A percentile compares a stretch with the other conserved stretches of the same genome.
Evolutionary conservation across 2,797 vertebrate species (phyloP).

Genomic region (Toxotes lorentzi): DNA sequence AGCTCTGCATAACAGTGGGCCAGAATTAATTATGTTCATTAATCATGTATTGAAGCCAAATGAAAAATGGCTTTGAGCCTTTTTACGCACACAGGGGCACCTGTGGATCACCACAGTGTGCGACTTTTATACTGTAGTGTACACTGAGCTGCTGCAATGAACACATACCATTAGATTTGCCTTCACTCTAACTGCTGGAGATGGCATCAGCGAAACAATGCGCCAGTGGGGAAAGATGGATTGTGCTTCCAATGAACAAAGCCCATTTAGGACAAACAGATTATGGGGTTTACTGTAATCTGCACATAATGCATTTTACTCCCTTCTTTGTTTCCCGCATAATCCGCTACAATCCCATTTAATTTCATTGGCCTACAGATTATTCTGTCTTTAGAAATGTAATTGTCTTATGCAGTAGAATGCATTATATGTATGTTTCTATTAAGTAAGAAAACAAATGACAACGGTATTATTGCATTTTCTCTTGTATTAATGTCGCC

Average conservation of each 20-base stretch:
- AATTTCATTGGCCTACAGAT: constrained; percentile 77
- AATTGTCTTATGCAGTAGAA: constrained; percentile 67
- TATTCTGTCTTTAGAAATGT: constrained; percentile 73
- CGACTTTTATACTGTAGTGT: background rate
- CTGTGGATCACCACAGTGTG: constrained; percentile 17
- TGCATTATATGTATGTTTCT: constrained; percentile 32
- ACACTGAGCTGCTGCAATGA: constrained; percentile 11
- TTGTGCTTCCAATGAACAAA: constrained; percentile 73
- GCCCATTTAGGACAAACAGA: constrained; percentile 82
- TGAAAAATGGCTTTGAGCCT: constrained; percentile 5
- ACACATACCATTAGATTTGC: constrained; percentile 23
- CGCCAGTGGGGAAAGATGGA: constrained; percentile 62
- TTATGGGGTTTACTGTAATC: constrained; percentile 84
- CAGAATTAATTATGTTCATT: constrained; percentile 2
- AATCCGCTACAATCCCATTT: constrained; percentile 82
- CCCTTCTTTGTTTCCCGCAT: constrained; percentile 74
- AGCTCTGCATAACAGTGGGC: background rate
- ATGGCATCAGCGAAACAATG: constrained; percentile 64
- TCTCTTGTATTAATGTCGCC: background rate
- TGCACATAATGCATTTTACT: constrained; percentile 81
- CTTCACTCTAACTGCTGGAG: constrained; percentile 42
- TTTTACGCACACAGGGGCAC: background rate
- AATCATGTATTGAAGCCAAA: background rate
- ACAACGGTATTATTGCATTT: background rate
- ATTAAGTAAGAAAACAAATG: background rate